Conservation (phyloP, 1,140 invertebrate genomes). For the Oppia nitens region DNA sequence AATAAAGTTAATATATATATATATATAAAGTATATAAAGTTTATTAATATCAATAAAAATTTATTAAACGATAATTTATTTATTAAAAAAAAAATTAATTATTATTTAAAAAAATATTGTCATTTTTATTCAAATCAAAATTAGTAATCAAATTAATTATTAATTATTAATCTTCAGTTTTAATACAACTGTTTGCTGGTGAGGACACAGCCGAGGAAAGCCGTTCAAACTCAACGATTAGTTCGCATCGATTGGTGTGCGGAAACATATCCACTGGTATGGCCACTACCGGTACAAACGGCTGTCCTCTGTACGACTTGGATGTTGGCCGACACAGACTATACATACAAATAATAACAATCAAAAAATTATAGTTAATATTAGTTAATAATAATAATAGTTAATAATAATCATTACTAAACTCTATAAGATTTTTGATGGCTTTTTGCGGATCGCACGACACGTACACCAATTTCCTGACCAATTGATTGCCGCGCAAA, state of each 20-base stretch:
- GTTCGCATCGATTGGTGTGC: conserved; percentile 70
- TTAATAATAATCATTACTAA: conserved; percentile 32
- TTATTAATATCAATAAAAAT: too few species aligned
- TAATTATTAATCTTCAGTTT: too few species aligned
- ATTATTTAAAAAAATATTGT: too few species aligned
- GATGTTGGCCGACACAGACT: conserved; percentile 28
- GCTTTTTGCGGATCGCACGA: conserved; percentile 75
- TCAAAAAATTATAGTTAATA: not conserved
- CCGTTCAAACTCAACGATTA: conserved; percentile 59
- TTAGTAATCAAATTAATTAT: too few species aligned
- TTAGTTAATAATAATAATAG: too few species aligned
- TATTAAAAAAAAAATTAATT: too few species aligned
- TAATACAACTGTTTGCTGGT: too few species aligned
- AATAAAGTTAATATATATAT: too few species aligned
- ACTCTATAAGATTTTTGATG: conserved; percentile 73
- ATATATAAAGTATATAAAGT: too few species aligned
- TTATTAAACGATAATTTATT: too few species aligned
- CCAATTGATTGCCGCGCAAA: conserved; percentile 49
- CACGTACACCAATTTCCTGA: conserved; percentile 70
- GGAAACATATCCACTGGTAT: conserved; percentile 89
- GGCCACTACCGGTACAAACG: conserved; percentile 59
- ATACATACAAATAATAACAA: conserved; percentile 2
- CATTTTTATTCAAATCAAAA: too few species aligned
- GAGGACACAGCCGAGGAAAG: too few species aligned
- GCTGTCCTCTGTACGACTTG: conserved; percentile 59